Percentiles rank a stretch among this genome's conserved stretches.
phyloP scores from a whole-genome alignment of 2,888 invertebrate genomes.

The Arrhopalites spinosus region DNA sequence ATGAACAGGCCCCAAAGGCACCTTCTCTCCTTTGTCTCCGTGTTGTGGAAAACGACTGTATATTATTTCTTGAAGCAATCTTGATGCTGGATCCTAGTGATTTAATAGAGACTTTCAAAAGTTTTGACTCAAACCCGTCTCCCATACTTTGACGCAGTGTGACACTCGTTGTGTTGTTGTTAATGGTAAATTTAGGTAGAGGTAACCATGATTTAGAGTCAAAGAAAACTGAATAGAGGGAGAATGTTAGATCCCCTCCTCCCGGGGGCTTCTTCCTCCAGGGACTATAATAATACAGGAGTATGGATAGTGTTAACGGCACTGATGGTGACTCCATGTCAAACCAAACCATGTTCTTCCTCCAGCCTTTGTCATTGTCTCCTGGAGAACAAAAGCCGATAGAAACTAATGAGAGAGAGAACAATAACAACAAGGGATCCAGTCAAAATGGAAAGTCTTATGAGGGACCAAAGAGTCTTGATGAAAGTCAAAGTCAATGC shows the following conservation, averaged over 20 bases:
- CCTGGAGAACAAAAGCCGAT: slow-evolving; percentile 19
- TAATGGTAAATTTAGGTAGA: no score
- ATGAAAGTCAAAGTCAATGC: slow-evolving; percentile 34
- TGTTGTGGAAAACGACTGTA: slow-evolving; percentile 14
- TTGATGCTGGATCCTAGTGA: slow-evolving; percentile 26
- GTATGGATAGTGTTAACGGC: neutral
- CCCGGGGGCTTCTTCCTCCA: slow-evolving; percentile 11
- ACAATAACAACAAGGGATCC: slow-evolving; percentile 31
- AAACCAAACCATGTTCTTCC: slow-evolving; percentile 1
- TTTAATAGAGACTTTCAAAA: slow-evolving; percentile 50
- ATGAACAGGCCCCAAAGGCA: neutral
- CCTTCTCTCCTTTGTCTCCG: slow-evolving; percentile 3
- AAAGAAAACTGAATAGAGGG: no score
- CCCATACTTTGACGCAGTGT: slow-evolving; percentile 39
- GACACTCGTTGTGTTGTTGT: neutral
- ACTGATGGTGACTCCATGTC: slow-evolving; percentile 1
- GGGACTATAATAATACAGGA: neutral
- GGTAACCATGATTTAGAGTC: neutral
- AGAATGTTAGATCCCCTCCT: neutral
- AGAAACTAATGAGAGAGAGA: slow-evolving; percentile 32
- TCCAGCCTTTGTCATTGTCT: slow-evolving; percentile 14
- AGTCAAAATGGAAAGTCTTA: slow-evolving; percentile 8
- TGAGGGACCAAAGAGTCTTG: slow-evolving; percentile 10
- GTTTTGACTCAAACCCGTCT: slow-evolving; percentile 48
- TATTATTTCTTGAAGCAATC: slow-evolving; percentile 27